Percentiles rank a stretch among this genome's conserved stretches.
Evolutionary conservation across 92 coral and sea anemone genomes (phyloP).

Genomic region (Epizoanthus illoricatus): DNA sequence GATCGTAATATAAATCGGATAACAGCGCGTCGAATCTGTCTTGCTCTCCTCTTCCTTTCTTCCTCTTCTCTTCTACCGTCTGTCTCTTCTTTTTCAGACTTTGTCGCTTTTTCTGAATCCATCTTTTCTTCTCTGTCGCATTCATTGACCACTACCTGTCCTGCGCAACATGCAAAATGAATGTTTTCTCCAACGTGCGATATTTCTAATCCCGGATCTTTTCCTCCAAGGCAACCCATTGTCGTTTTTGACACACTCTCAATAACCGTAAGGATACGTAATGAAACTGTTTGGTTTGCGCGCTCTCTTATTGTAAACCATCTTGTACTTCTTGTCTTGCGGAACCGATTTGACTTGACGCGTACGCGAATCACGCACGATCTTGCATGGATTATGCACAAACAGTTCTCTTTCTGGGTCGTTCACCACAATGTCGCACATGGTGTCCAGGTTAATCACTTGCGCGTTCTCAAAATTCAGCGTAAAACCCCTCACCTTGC

Average conservation of each 20-base stretch:
- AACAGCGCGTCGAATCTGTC: neutral
- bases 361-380: neutral
- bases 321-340: neutral
- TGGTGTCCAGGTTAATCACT: neutral
- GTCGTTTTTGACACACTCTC: neutral
- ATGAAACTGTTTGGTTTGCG: neutral
- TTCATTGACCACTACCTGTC: neutral
- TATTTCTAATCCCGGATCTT: neutral
- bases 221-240: no score
- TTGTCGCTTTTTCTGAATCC: no score
- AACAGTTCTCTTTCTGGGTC: fast-evolving
- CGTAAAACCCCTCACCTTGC: neutral
- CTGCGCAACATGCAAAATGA: neutral
- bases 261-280: neutral
- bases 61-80: neutral
- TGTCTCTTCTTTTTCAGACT: no score
- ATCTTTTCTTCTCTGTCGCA: no score
- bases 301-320: neutral
- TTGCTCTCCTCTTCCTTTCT: neutral
- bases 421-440: neutral
- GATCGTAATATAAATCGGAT: neutral
- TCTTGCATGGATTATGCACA: neutral
- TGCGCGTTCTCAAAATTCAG: neutral
- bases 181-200: neutral
- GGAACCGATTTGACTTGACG: neutral